phyloP scores from a whole-genome alignment of 2,888 invertebrate genomes.

The Aphodius sticticus region DNA sequence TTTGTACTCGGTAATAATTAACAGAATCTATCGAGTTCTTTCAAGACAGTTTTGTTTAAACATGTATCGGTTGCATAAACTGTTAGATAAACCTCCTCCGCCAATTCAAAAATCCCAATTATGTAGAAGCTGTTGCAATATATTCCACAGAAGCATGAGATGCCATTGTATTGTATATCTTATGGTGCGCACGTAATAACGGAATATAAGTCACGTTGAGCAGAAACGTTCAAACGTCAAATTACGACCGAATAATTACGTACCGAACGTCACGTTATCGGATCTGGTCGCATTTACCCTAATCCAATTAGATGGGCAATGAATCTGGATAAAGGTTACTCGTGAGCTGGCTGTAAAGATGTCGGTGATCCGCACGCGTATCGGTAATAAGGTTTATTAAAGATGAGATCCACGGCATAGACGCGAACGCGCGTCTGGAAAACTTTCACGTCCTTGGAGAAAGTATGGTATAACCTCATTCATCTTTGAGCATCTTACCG shows the following conservation, averaged over 20 bases:
- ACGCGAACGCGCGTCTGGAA: conserved; percentile 33
- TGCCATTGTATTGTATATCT: background rate
- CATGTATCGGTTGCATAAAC: too few relatives aligned
- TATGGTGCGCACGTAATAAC: background rate
- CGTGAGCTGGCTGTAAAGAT: conserved; percentile 30
- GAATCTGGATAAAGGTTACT: conserved; percentile 12
- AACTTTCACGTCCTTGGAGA: conserved; percentile 43
- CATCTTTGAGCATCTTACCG: conserved; percentile 36
- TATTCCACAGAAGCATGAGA: background rate
- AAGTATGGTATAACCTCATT: conserved; percentile 46
- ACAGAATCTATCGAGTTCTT: too few relatives aligned
- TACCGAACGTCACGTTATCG: background rate
- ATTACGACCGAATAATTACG: background rate
- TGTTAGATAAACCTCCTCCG: too few relatives aligned
- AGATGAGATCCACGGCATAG: conserved; percentile 35
- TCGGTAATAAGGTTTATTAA: conserved; percentile 37
- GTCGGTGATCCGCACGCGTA: conserved; percentile 28
- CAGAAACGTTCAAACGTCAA: background rate
- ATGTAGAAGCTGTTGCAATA: too few relatives aligned
- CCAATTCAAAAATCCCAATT: too few relatives aligned
- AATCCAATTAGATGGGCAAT: conserved; percentile 21
- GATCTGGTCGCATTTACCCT: background rate
- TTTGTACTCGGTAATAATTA: too few relatives aligned
- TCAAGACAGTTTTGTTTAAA: too few relatives aligned
- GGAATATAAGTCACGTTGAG: background rate